Base-by-base conservation (phyloP, 2,888 invertebrate species). In the Apotomis capreana region DNA sequence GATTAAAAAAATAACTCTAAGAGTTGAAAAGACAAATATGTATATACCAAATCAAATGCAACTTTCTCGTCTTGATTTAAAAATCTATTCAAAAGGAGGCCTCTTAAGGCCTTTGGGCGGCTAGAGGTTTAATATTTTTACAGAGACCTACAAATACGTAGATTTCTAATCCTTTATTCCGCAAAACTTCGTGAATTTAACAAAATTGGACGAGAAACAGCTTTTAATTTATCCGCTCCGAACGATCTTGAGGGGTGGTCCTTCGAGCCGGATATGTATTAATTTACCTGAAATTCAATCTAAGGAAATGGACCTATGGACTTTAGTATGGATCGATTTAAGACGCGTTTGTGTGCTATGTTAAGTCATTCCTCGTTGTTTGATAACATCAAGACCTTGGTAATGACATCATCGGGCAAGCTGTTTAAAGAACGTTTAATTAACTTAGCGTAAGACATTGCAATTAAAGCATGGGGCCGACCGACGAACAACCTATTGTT, bases 351-450 rank as follows among this genome's bases (percentile, higher is more conserved):
- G 36, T 55, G 13, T 59, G 52, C 44, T 54, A 37, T 13, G 37
- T 60, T 40, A 52, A 72, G 58, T 70, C 46, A 64, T 62, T 46
- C 49, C 40, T 68, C 59, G 58, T 63, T 58, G 62, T 72, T 68
- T 68, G 54, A 59, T 62, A 68, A 70, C 57, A 68, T 52, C 72
- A 13, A 54, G 58, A 63, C 72, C 72, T 72, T 68, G 68, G 62
- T 63, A 70, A 78, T 80, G 79, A 76, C 78, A 77, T 80, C 78
- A 80, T 72, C 76, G 73, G 69, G 76, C 59, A 26, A 70, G 59
- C 54, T 73, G 72, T 74, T 74, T 74, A 73, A 69, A 46, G 37
- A 37, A 44, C 44, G 54, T 55, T 57, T 74, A 74, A 67, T 61
- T 74, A 61, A 58, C 60, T 62, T 61, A 65, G 58, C 52, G 58